Conservation (phyloP, 2,113 vertebrate species). For the Burhinus bistriatus region DNA sequence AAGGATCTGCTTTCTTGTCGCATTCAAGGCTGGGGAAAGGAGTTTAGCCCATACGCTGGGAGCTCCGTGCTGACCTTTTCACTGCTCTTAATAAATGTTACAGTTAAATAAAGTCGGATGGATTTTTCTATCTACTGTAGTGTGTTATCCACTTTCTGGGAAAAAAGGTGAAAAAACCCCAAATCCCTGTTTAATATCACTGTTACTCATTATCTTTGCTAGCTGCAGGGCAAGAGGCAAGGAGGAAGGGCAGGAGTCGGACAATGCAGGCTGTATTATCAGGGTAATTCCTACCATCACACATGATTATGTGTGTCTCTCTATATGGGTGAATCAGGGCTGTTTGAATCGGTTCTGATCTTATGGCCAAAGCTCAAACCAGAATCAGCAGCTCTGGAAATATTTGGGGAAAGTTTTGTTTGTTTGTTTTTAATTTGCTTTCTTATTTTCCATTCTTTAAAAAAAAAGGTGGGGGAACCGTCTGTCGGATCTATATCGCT, state of each 20-base stretch:
- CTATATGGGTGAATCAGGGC: neutral
- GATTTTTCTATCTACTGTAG: constrained; percentile 69
- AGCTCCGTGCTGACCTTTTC: constrained; percentile 68
- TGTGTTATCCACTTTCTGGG: constrained; percentile 56
- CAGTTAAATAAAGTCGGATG: constrained; percentile 68
- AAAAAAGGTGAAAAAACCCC: neutral
- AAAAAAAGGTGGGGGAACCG: rapidly evolving
- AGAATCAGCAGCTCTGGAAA: neutral
- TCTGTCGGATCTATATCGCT: rapidly evolving
- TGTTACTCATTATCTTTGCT: constrained; percentile 69
- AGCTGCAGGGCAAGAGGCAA: constrained; percentile 35
- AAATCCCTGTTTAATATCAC: constrained; percentile 69
- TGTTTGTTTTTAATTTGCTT: neutral
- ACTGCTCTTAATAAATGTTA: constrained; percentile 71
- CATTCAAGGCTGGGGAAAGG: constrained; percentile 58
- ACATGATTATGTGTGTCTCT: neutral
- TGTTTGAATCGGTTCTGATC: neutral
- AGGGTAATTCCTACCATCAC: constrained; percentile 29
- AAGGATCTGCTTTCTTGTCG: constrained; percentile 69
- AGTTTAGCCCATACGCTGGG: constrained; percentile 52
- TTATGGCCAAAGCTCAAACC: neutral
- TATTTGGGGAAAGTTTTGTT: neutral
- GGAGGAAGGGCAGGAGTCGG: constrained; percentile 46
- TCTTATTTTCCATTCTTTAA: neutral
- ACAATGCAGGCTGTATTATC: constrained; percentile 31